These are phyloP conservation scores for Podiceps cristatus DNA, from an alignment of 2,113 vertebrate species.

Conservation along the genomic window DNA sequence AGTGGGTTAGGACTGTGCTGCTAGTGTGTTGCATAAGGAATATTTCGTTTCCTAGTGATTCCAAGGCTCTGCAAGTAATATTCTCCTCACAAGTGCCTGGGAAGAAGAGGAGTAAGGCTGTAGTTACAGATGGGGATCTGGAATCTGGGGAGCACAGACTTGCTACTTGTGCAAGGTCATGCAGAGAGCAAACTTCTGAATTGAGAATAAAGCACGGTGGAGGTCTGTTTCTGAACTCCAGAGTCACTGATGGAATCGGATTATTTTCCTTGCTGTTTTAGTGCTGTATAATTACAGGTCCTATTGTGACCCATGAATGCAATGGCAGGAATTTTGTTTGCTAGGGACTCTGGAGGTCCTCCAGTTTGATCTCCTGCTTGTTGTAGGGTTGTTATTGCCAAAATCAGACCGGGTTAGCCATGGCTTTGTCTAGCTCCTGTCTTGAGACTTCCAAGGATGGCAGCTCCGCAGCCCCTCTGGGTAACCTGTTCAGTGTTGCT, in stretches of 20 bases:
- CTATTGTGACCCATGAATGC: not conserved
- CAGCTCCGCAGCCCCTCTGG: not conserved
- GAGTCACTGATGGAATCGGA: not conserved
- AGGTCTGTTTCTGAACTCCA: not conserved
- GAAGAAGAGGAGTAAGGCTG: not conserved
- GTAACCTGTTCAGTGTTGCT: not conserved
- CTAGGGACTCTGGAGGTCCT: not conserved
- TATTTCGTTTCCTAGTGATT: slow-evolving; percentile 11
- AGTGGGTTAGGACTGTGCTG: slow-evolving; percentile 36
- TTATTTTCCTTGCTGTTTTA: not conserved
- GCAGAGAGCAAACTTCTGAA: not conserved
- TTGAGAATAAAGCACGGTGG: not conserved
- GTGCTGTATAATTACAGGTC: not conserved
- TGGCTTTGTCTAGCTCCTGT: not conserved
- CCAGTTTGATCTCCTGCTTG: not conserved
- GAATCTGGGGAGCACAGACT: not conserved
- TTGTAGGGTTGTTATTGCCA: not conserved
- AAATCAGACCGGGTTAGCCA: not conserved
- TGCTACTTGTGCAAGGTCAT: not conserved
- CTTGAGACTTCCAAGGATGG: not conserved
- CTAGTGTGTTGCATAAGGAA: slow-evolving; percentile 17
- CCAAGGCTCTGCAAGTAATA: not conserved
- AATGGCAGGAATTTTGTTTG: not conserved
- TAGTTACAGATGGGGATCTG: not conserved
- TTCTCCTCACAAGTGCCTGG: not conserved